A percentile compares a stretch with the other conserved stretches of the same genome.
Evolutionary conservation across 1,140 invertebrate species (phyloP).

Genomic region (Lerema accius): DNA sequence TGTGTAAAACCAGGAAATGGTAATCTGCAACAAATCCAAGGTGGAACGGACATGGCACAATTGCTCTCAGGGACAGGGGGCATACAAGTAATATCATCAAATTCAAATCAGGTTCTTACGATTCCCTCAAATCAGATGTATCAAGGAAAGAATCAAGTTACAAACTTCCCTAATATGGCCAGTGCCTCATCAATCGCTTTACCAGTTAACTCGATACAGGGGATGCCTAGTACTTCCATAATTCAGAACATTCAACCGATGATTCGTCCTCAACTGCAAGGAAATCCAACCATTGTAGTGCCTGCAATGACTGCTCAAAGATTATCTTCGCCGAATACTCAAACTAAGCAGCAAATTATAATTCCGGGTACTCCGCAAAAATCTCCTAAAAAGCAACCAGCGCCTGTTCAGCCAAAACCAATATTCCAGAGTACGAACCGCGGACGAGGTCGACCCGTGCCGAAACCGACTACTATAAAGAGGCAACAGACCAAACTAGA

Average conservation of each 20-base stretch:
- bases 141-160: constrained; percentile 75
- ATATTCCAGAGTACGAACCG: constrained; percentile 77
- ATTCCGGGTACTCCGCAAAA: constrained; percentile 72
- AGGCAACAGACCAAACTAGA: constrained; percentile 76
- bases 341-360: constrained; percentile 78
- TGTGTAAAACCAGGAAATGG: constrained; percentile 78
- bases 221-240: constrained; percentile 72
- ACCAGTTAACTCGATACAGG: constrained; percentile 79
- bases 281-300: constrained; percentile 78
- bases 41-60: constrained; percentile 72
- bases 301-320: constrained; percentile 76
- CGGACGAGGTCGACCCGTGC: constrained; percentile 71
- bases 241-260: constrained; percentile 79
- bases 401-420: constrained; percentile 77
- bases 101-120: constrained; percentile 78
- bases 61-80: constrained; percentile 72
- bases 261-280: constrained; percentile 75
- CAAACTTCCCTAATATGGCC: constrained; percentile 80
- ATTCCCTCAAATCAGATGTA: constrained; percentile 78
- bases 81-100: constrained; percentile 79
- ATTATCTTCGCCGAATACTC: constrained; percentile 73
- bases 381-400: constrained; percentile 78
- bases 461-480: constrained; percentile 77
- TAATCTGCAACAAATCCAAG: constrained; percentile 77
- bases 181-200: constrained; percentile 76